Evolutionary conservation across 2,888 invertebrate genomes (phyloP), one percentile per base, ranked within the genome.

Genomic region (Acleris sparsana): DNA sequence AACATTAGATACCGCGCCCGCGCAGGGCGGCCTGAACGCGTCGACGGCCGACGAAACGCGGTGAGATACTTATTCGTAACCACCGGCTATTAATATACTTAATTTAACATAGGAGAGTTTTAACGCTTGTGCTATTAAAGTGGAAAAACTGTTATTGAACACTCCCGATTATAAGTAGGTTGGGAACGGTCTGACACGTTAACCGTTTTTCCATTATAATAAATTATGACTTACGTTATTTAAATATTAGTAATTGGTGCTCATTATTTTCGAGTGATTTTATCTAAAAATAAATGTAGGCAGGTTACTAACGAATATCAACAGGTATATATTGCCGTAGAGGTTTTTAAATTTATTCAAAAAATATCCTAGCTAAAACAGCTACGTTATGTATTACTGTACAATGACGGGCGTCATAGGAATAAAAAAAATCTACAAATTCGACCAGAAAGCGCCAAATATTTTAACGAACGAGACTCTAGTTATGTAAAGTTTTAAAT

Each of bases 311-410:
- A 87, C 84, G 75, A 74, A 86, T 82, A 84, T 75, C 77, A 49
- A 51, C 43, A 29, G 53, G 53, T 79, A 76, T 73, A 83, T 84
- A 87, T 86, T 84, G 87, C 86, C 82, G 86, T 86, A 84, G 82
- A 77, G 80, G 71, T 85, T 85, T 81, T 85, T 85, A 83, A 87
- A 89, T 90, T 89, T 83, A 88, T 90, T 92, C 85, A 86, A 89
- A 88, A 85, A 83, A 86, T 91, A 90, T 82, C 92, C 92, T 92
- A 92, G 89, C 92, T 92, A 92, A 87, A 87, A 87, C 86, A 73
- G 87, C 92, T 92, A 91, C 62, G 66, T 86, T 88, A 89, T 83
- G 80, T 87, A 70, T 86, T 84, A 89, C 90, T 92, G 92, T 92
- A 92, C 92, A 92, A 88, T 83, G 83, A 86, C 89, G 87, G 85